These are phyloP conservation scores for Ligdia adustata DNA, from an alignment of 2,888 invertebrate genomes.

Conservation along the genomic window DNA sequence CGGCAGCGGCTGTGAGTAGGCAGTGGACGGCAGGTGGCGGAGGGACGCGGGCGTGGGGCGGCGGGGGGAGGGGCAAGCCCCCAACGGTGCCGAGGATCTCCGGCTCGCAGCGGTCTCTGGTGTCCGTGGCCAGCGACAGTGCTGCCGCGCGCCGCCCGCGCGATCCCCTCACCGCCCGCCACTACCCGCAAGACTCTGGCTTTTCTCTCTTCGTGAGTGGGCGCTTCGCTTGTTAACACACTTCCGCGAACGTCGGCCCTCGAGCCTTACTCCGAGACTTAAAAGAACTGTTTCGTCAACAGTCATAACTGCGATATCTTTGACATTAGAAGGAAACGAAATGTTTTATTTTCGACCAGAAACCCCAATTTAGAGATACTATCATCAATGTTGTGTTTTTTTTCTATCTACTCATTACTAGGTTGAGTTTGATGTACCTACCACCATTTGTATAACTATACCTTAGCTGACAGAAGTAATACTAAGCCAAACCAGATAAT, in stretches of 20 bases:
- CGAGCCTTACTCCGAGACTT: conserved; percentile 20
- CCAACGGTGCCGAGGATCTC: conserved; percentile 59
- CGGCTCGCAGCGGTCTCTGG: conserved; percentile 77
- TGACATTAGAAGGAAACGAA: neutral
- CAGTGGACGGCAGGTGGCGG: conserved; percentile 74
- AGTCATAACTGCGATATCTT: too few relatives aligned
- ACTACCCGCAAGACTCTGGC: conserved; percentile 72
- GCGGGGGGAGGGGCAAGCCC: conserved; percentile 54
- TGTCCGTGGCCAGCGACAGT: conserved; percentile 81
- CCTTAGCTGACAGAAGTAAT: too few relatives aligned
- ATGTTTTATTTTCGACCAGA: too few relatives aligned
- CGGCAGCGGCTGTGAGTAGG: conserved; percentile 83
- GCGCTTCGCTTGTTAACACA: conserved; percentile 80
- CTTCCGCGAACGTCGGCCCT: conserved; percentile 50
- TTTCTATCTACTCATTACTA: too few relatives aligned
- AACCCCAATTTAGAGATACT: too few relatives aligned
- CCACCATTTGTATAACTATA: too few relatives aligned
- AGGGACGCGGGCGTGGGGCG: conserved; percentile 46
- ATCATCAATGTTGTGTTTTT: too few relatives aligned
- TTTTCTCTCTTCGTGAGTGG: conserved; percentile 83
- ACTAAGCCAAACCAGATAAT: too few relatives aligned
- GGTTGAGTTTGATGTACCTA: too few relatives aligned
- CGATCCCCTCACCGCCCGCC: conserved; percentile 62
- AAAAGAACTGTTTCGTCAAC: too few relatives aligned
- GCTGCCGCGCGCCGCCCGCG: conserved; percentile 75